Evolutionary conservation across 2,113 vertebrate genomes (phyloP).

Genomic region (Cebus imitator): DNA sequence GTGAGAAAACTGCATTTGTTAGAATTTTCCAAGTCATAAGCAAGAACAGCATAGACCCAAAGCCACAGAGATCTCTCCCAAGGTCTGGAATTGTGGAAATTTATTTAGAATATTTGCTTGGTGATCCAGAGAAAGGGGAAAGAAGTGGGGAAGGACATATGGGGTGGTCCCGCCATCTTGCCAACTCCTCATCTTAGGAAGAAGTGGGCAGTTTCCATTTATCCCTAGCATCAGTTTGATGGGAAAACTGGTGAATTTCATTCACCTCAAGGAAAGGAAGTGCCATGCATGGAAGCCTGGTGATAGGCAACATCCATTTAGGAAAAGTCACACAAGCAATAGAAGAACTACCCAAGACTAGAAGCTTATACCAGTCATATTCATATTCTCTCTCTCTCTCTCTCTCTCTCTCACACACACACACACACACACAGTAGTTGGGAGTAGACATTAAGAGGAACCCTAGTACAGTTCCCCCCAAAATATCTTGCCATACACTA

Average conservation of each 20-base stretch:
- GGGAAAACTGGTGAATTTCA: not conserved
- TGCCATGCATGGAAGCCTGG: not conserved
- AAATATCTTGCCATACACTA: not conserved
- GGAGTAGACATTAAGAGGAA: not conserved
- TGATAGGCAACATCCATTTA: slow-evolving; percentile 15
- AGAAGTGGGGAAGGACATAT: not conserved
- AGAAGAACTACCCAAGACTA: slow-evolving; percentile 1
- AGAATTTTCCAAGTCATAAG: not conserved
- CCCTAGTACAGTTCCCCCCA: not conserved
- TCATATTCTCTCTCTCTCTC: not conserved
- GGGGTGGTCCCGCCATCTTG: not conserved
- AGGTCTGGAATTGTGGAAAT: not conserved
- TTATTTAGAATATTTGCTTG: not conserved
- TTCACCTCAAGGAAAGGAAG: slow-evolving; percentile 20
- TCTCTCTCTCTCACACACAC: not conserved
- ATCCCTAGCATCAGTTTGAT: not conserved
- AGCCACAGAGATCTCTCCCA: slow-evolving; percentile 19
- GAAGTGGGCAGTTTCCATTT: not conserved
- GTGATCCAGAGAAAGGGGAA: not conserved
- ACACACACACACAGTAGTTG: not conserved
- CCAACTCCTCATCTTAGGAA: not conserved
- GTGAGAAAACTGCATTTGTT: slow-evolving; percentile 39
- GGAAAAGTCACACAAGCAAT: not conserved
- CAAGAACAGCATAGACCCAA: not conserved
- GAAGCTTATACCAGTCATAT: not conserved